These are phyloP conservation scores for Hydrozoanthus gracilis DNA, from an alignment of 92 coral and sea anemone genomes.

Conservation along the genomic window DNA sequence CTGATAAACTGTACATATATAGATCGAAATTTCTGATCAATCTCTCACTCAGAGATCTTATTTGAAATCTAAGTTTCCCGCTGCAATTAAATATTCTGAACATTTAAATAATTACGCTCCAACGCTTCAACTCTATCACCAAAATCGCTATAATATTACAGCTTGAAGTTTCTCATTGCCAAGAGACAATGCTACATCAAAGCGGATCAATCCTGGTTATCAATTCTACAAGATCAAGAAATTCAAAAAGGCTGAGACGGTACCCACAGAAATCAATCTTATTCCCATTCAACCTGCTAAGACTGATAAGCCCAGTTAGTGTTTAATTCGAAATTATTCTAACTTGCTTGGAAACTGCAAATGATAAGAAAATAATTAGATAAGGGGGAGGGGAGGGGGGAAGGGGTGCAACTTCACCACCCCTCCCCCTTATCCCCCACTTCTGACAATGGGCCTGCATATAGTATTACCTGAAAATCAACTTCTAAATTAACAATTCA, in stretches of 20 bases:
- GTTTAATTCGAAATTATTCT: too few relatives aligned
- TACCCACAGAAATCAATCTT: not conserved
- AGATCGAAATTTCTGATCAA: not conserved
- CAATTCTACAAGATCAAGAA: slow-evolving; percentile 4
- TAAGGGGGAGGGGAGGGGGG: too few relatives aligned
- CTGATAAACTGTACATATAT: not conserved
- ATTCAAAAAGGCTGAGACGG: not conserved
- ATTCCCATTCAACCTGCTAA: not conserved
- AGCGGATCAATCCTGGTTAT: slow-evolving; percentile 18
- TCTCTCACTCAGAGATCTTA: slow-evolving; percentile 10
- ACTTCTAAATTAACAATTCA: too few relatives aligned
- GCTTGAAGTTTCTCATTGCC: not conserved
- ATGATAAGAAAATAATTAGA: too few relatives aligned
- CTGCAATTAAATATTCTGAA: slow-evolving; percentile 49
- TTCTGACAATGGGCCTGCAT: too few relatives aligned
- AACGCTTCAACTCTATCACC: slow-evolving; percentile 17
- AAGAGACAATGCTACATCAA: not conserved
- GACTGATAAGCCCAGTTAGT: too few relatives aligned
- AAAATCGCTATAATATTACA: not conserved
- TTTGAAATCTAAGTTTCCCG: slow-evolving; percentile 37
- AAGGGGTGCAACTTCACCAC: too few relatives aligned
- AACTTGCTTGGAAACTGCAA: too few relatives aligned
- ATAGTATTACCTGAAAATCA: too few relatives aligned
- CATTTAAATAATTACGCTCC: slow-evolving; percentile 30
- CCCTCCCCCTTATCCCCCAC: too few relatives aligned